phyloP scores from a whole-genome alignment of 2,888 invertebrate species.

The Acleris laterana region DNA sequence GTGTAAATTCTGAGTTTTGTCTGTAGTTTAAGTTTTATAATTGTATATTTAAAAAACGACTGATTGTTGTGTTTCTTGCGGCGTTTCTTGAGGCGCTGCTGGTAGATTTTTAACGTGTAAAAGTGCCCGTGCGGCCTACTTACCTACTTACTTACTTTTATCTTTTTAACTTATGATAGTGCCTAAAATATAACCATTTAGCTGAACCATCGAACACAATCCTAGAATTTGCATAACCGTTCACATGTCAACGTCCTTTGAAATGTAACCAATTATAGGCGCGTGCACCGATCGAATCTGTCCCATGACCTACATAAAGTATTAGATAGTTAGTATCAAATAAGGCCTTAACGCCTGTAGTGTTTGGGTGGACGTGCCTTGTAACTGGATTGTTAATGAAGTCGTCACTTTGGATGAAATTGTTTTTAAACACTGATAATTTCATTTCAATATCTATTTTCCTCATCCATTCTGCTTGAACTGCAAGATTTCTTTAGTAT shows the following conservation, averaged over 20 bases:
- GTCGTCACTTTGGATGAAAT: not conserved
- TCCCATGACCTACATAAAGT: constrained; percentile 36
- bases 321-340: constrained; percentile 36
- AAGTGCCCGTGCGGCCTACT: too few relatives aligned
- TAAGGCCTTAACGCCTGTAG: constrained; percentile 24
- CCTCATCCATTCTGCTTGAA: too few relatives aligned
- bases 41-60: too few relatives aligned
- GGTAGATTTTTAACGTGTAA: too few relatives aligned
- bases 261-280: constrained; percentile 23
- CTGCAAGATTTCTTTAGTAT: too few relatives aligned
- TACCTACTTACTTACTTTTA: too few relatives aligned
- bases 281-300: constrained; percentile 25
- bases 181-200: not conserved
- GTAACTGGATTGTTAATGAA: not conserved
- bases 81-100: too few relatives aligned
- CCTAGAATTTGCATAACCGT: constrained; percentile 31
- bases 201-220: constrained; percentile 14
- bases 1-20: too few relatives aligned
- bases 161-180: too few relatives aligned
- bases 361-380: not conserved
- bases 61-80: too few relatives aligned
- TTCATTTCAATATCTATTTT: too few relatives aligned
- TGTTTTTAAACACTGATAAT: not conserved
- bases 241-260: constrained; percentile 34
- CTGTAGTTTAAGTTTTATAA: too few relatives aligned